A percentile compares a stretch with the other conserved stretches of the same genome.
phyloP scores from a whole-genome alignment of 2,113 vertebrate species.

The Papio anubis region DNA sequence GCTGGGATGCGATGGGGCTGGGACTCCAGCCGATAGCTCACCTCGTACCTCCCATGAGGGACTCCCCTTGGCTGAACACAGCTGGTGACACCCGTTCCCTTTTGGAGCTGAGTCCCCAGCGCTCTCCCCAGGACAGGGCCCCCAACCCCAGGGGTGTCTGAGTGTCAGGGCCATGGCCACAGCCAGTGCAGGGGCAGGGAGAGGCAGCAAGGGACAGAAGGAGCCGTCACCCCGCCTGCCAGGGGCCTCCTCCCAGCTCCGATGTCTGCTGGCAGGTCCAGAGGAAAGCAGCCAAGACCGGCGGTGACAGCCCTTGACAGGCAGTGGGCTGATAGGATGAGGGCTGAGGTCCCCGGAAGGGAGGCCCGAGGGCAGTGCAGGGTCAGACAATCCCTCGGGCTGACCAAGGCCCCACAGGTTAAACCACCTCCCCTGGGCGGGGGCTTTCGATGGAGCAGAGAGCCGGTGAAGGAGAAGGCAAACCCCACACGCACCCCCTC shows the following conservation, averaged over 20 bases:
- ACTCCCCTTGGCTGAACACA: background rate
- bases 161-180: background rate
- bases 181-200: background rate
- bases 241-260: background rate
- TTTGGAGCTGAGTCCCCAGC: background rate
- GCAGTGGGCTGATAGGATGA: fast-evolving
- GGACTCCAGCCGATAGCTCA: background rate
- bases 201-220: background rate
- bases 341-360: fast-evolving
- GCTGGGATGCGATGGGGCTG: background rate
- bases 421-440: too few relatives aligned
- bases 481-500: fast-evolving
- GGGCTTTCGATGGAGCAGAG: background rate
- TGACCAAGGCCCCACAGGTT: background rate
- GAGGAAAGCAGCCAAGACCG: fast-evolving
- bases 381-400: fast-evolving
- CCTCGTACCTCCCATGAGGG: too few relatives aligned
- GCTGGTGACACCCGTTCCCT: background rate
- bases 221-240: background rate
- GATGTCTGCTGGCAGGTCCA: background rate
- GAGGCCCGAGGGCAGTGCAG: fast-evolving
- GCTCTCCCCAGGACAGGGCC: background rate
- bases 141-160: too few relatives aligned
- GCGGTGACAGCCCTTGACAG: fast-evolving
- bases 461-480: background rate